phyloP scores from a whole-genome alignment of 2,797 vertebrate species.

The Bradypodion ventrale region DNA sequence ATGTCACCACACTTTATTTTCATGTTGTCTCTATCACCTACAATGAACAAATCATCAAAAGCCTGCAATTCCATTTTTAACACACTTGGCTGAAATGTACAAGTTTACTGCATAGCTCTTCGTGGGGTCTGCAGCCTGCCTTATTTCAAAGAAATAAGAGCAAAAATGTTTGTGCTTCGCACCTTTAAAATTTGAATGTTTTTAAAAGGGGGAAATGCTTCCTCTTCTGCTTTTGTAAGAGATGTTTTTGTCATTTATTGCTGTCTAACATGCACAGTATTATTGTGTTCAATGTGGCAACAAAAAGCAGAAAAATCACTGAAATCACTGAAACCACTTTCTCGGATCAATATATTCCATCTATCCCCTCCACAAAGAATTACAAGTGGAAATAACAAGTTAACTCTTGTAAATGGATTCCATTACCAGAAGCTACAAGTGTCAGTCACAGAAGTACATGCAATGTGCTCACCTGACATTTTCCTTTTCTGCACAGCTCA shows the following conservation, averaged over 20 bases:
- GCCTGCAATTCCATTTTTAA: not conserved
- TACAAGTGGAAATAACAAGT: not conserved
- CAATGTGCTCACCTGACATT: not conserved
- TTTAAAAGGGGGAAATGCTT: not conserved
- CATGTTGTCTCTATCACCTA: not conserved
- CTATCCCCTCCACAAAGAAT: not conserved
- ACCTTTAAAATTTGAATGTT: not conserved
- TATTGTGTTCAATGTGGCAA: too few species aligned
- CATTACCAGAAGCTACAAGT: not conserved
- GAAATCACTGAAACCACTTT: not conserved
- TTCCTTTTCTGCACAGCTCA: not conserved
- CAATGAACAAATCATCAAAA: not conserved
- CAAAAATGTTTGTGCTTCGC: not conserved
- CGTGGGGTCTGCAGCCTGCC: not conserved
- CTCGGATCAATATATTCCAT: not conserved
- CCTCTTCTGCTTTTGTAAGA: not conserved
- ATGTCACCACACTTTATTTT: too few species aligned
- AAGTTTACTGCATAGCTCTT: not conserved
- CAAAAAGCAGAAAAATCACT: too few species aligned
- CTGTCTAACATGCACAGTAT: too few species aligned
- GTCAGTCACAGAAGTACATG: too few species aligned
- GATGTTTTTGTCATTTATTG: not conserved
- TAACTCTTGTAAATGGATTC: not conserved
- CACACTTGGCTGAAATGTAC: not conserved
- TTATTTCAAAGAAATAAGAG: not conserved